A percentile compares a stretch with the other conserved stretches of the same genome.
Evolutionary conservation across 1,140 invertebrate genomes (phyloP).

Genomic region (Teleopsis dalmanni): DNA sequence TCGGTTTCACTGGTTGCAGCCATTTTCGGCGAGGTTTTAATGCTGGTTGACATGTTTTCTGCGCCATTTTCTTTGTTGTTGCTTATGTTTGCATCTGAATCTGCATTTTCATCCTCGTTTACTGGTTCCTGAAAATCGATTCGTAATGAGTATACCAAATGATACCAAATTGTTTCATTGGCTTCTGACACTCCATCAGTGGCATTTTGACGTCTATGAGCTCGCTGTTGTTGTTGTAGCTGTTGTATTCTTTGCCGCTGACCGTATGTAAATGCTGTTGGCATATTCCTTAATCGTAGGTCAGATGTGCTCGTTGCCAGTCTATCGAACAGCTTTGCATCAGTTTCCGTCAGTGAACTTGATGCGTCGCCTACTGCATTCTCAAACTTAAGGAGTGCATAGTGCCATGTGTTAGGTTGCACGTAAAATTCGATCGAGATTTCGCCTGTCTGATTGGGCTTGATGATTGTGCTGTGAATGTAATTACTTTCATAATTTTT

Average conservation of each 20-base stretch:
- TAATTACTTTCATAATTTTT: conserved; percentile 22
- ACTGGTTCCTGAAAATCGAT: conserved; percentile 22
- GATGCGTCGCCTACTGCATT: too few species aligned
- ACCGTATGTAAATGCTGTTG: too few species aligned
- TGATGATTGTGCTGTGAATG: conserved; percentile 25
- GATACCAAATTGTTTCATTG: conserved; percentile 6
- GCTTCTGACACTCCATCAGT: conserved; percentile 1
- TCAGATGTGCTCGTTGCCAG: too few species aligned
- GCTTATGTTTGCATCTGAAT: not conserved
- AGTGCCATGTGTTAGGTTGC: conserved; percentile 53
- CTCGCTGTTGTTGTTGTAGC: too few species aligned
- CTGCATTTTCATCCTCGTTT: not conserved
- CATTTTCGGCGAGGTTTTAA: too few species aligned
- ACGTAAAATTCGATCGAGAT: conserved; percentile 48
- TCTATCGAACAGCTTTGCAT: too few species aligned
- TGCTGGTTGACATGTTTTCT: too few species aligned
- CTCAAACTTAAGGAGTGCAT: conserved; percentile 45
- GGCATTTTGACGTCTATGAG: too few species aligned
- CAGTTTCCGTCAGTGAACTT: too few species aligned
- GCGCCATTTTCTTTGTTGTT: not conserved
- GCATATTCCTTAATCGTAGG: too few species aligned
- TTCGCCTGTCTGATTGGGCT: conserved; percentile 30
- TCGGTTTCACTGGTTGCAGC: not conserved
- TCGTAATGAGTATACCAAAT: conserved; percentile 21
- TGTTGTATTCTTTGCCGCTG: too few species aligned